A percentile compares a stretch with the other conserved stretches of the same genome.
Conservation (phyloP, 2,113 vertebrate genomes). For the Trinectes maculatus region DNA sequence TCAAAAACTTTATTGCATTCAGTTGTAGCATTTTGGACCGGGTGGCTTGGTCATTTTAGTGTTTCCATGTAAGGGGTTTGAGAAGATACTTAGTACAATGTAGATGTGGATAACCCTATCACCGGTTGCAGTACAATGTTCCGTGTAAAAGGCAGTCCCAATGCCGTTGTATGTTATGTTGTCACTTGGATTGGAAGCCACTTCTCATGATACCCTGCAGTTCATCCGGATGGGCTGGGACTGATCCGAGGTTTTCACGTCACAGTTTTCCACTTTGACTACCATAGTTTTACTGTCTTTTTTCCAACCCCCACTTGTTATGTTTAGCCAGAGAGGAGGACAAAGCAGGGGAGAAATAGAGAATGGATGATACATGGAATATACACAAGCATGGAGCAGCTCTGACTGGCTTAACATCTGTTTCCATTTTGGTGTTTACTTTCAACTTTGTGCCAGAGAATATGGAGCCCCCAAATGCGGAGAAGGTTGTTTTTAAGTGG, state of each 20-base stretch:
- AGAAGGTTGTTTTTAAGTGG: conserved; percentile 75
- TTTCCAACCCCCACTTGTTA: conserved; percentile 48
- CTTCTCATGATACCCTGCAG: conserved; percentile 11
- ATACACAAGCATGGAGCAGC: conserved; percentile 44
- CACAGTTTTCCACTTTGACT: conserved; percentile 46
- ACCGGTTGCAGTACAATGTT: neutral
- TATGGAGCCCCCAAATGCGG: conserved; percentile 67
- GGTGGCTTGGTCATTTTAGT: neutral
- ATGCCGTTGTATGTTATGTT: neutral
- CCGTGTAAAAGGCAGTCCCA: neutral
- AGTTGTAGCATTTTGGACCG: neutral
- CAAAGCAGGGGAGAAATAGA: conserved; percentile 39
- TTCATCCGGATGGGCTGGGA: conserved; percentile 22
- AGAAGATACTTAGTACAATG: neutral
- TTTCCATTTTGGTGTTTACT: conserved; percentile 77
- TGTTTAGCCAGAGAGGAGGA: conserved; percentile 70
- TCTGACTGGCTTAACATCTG: conserved; percentile 73
- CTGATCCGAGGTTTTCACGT: conserved; percentile 15
- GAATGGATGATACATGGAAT: conserved; percentile 63
- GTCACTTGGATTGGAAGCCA: neutral
- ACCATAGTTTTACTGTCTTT: conserved; percentile 24
- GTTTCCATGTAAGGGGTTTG: too few species aligned
- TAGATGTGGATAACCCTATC: neutral
- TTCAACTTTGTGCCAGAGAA: conserved; percentile 68
- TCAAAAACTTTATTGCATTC: neutral